Evolutionary conservation across 2,113 vertebrate genomes (phyloP).

Genomic region (Meleagris gallopavo): DNA sequence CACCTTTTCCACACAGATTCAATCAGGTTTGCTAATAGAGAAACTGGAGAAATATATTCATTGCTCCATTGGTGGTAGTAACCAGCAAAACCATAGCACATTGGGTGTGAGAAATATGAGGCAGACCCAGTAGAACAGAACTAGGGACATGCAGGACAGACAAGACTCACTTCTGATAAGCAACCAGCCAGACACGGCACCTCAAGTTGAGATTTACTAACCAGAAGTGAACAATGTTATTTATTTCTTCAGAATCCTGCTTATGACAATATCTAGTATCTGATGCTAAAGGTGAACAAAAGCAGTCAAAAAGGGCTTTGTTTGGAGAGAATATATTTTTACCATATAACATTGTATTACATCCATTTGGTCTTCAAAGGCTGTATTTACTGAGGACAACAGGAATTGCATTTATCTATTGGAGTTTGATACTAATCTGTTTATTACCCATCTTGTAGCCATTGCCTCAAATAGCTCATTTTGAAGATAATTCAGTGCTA

Average conservation of each 20-base stretch:
- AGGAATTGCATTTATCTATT: neutral
- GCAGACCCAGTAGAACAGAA: neutral
- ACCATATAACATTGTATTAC: neutral
- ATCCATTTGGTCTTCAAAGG: neutral
- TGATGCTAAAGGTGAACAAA: neutral
- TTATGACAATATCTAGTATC: neutral
- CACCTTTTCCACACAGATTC: neutral
- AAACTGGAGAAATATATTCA: neutral
- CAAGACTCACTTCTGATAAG: neutral
- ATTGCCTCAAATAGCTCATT: neutral
- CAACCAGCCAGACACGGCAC: neutral
- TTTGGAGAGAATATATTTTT: neutral
- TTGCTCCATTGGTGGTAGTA: neutral
- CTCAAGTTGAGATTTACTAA: neutral
- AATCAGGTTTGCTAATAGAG: neutral
- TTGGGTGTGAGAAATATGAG: neutral
- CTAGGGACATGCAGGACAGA: neutral
- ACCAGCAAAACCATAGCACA: neutral
- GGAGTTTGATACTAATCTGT: constrained; percentile 14
- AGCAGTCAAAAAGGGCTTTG: neutral
- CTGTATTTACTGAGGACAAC: neutral
- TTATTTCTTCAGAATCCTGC: neutral
- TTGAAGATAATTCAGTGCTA: neutral
- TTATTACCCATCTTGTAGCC: constrained; percentile 14
- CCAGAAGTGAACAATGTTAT: neutral